Evolutionary conservation across 2,888 invertebrate genomes (phyloP).

Genomic region (Nemurella pictetii): DNA sequence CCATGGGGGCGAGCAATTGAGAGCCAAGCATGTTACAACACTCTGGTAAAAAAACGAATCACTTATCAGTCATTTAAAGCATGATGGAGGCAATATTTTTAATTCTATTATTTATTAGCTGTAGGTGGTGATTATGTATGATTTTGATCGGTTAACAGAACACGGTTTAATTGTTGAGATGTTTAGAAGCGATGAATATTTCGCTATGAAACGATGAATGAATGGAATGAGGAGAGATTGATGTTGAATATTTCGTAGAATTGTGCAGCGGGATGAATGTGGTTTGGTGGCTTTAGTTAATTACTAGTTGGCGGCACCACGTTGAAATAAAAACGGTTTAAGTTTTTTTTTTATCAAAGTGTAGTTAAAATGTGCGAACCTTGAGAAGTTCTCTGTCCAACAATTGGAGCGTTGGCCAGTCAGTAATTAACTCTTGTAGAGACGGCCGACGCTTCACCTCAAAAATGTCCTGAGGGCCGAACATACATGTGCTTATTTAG

Average conservation of each 20-base stretch:
- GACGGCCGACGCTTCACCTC: conserved; percentile 69
- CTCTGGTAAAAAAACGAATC: not conserved
- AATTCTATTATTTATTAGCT: conserved; percentile 3
- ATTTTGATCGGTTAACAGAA: conserved; percentile 10
- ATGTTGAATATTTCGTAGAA: conserved; percentile 10
- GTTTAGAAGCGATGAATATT: conserved; percentile 24
- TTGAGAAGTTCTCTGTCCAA: conserved; percentile 61
- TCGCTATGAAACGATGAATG: conserved; percentile 3
- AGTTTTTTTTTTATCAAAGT: conserved; percentile 48
- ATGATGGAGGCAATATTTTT: not conserved
- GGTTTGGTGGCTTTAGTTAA: conserved; percentile 15
- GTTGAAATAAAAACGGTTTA: conserved; percentile 26
- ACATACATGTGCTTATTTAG: not conserved
- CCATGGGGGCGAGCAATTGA: not conserved
- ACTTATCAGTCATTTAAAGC: not conserved
- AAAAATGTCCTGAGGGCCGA: conserved; percentile 66
- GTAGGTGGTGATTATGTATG: conserved; percentile 13
- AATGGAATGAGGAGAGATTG: not conserved
- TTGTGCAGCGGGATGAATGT: not conserved
- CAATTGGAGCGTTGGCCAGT: conserved; percentile 75
- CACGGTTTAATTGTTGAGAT: conserved; percentile 16
- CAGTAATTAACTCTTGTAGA: conserved; percentile 72
- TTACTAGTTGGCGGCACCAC: not conserved
- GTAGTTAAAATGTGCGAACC: conserved; percentile 59
- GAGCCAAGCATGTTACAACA: not conserved